Percentiles rank a stretch among this genome's conserved stretches.
These are phyloP conservation scores for Erebia palarica DNA, from an alignment of 2,888 invertebrate species.

Conservation along the genomic window DNA sequence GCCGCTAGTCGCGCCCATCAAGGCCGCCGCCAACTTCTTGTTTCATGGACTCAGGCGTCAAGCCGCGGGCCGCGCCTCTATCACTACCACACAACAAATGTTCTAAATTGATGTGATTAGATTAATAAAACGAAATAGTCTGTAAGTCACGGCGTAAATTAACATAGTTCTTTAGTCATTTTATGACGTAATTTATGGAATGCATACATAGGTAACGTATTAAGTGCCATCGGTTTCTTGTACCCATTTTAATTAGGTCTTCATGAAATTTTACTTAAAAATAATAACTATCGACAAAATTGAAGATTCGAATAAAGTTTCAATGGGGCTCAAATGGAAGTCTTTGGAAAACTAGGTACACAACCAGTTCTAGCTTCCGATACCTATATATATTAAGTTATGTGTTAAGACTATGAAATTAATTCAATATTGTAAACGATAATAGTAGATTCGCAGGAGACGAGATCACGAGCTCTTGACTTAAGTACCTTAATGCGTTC, in stretches of 20 bases:
- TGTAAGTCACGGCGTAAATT: slow-evolving; percentile 77
- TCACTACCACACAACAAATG: slow-evolving; percentile 81
- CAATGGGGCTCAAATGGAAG: slow-evolving; percentile 33
- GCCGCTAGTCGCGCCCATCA: slow-evolving; percentile 83
- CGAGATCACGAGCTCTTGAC: slow-evolving; percentile 24
- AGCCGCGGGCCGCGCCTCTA: slow-evolving; percentile 69
- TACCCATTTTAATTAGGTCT: slow-evolving; percentile 74
- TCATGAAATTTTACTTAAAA: slow-evolving; percentile 55
- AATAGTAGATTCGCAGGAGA: slow-evolving; percentile 57
- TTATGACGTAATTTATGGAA: slow-evolving; percentile 75
- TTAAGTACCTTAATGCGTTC: background rate
- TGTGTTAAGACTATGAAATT: slow-evolving; percentile 52
- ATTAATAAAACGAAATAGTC: slow-evolving; percentile 70
- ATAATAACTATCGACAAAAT: slow-evolving; percentile 42
- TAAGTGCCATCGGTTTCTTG: slow-evolving; percentile 73
- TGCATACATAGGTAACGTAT: slow-evolving; percentile 69
- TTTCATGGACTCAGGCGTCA: slow-evolving; percentile 85
- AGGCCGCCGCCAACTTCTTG: slow-evolving; percentile 87
- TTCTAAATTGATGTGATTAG: slow-evolving; percentile 82
- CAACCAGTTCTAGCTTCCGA: slow-evolving; percentile 60
- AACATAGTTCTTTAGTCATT: slow-evolving; percentile 77
- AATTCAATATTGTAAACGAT: slow-evolving; percentile 52
- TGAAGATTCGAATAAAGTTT: slow-evolving; percentile 37
- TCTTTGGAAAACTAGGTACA: slow-evolving; percentile 35
- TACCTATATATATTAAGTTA: slow-evolving; percentile 43